Base-by-base conservation (phyloP, 2,113 vertebrate species). In the Callospermophilus lateralis region DNA sequence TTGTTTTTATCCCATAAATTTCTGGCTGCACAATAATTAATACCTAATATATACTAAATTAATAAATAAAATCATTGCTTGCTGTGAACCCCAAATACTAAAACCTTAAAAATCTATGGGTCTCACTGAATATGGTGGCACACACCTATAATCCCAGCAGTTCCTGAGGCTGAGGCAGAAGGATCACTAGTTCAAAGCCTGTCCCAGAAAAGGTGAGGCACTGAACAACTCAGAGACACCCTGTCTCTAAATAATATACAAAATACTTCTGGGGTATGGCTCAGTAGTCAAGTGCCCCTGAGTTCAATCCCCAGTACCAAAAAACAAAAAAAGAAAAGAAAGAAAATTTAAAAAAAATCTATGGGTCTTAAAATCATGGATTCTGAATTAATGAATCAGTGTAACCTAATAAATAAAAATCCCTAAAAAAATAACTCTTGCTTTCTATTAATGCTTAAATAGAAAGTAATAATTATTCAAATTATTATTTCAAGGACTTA, bases 371-470 rank as follows among this genome's bases (percentile, higher is more conserved):
- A 93, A 96, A 72, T 4, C n/a, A 34, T 80, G 72, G 17, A 86
- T 79, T 87, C 22, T 74, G 34, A 88, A 5, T 95, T 72, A 55
- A 3, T 70, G 34, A 88, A 5, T 95, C 72, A 55, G 1, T 70
- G 3, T n/a, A 45, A 80, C 32, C 4, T 72, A 72, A 37, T 42
- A 67, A 70, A 70, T 55, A 70, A 8, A 78, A 96, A 89, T 65
- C 0, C 37, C 39, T 77, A 53, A 91, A 15, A n/a, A 93, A 94
- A 77, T 70, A 80, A 95, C 32, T 58, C 1, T n/a, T 88, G 53
- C 85, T 84, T 78, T 72, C 32, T 55, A 53, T 73, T 83, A 78
- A 92, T 93, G 13, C 16, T 55, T 63, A 89, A 89, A 79, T 6
- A 9, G 7, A 10, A 89, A 86, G 32, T 93, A 68, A 83, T 51